Evolutionary conservation across 2,888 invertebrate genomes (phyloP).

Genomic region (Ormyrus rosae): DNA sequence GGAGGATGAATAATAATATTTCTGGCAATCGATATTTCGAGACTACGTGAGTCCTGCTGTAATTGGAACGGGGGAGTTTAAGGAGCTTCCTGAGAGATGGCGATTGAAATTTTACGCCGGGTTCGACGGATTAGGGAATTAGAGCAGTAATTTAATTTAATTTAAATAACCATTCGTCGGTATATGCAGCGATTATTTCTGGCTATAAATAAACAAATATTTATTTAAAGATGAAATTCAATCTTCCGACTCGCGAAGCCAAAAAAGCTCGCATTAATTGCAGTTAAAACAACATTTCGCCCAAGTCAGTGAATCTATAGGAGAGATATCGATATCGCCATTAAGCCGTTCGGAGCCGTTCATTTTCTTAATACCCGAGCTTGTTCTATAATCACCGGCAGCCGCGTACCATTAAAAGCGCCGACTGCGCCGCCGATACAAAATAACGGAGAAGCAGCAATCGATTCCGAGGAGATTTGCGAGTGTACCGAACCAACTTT

Average conservation of each 20-base stretch:
- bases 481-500: neutral
- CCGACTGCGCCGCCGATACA: neutral
- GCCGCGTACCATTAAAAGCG: neutral
- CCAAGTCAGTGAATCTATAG: neutral
- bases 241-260: neutral
- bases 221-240: no score
- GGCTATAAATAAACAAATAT: no score
- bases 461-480: slow-evolving; percentile 1
- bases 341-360: slow-evolving; percentile 18
- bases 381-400: neutral
- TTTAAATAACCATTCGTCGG: no score
- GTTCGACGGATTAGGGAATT: no score
- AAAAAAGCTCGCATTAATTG: neutral
- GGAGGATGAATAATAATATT: slow-evolving; percentile 38
- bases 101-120: no score
- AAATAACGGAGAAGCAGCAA: neutral
- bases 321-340: neutral
- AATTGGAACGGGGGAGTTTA: neutral
- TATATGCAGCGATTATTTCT: no score
- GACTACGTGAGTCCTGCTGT: neutral
- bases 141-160: no score
- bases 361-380: slow-evolving; percentile 19
- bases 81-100: no score
- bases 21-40: slow-evolving; percentile 5
- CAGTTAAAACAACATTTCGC: neutral